Evolutionary conservation across 1,140 invertebrate species (phyloP), one percentile per base, ranked within the genome.

Genomic region (Lethrus apterus): DNA sequence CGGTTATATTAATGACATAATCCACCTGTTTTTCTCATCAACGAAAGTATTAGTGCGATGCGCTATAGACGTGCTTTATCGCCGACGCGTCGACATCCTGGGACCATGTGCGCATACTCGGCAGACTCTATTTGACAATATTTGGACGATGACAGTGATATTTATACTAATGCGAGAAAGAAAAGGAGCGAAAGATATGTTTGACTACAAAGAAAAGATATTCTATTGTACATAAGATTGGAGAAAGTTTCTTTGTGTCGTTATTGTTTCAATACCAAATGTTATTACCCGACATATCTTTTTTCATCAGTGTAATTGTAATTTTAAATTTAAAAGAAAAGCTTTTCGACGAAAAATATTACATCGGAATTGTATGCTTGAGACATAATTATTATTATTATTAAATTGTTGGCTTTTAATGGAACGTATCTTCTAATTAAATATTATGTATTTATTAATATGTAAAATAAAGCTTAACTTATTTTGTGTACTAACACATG

Each of bases 401-500:
- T 46, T 50, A 49, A 51, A 59, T 59, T 58, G 52, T 57, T 59
- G 59, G 63, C 63, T 65, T 65, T 58, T 58, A 58, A 62, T 64
- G 58, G 59, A 53, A 52, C 34, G 55, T 63, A 59, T 53, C 50
- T 51, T 62, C 55, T 63, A 62, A 57, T 55, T 47, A 54, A 45
- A n/a, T n/a, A 50, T 50, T 26, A 48, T 59, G 57, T 62, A 62
- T 55, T 57, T 55, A 59, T 46, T 41, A 51, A 52, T 56, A 47
- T 62, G 62, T 64, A 62, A 60, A 65, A 63, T 65, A 66, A 66
- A 66, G 64, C 64, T 66, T 65, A 46, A 55, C 56, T 61, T 66
- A 66, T 66, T 66, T 66, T 66, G 62, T 66, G 64, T 66, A 66
- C 48, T 42, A 51, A 47, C 29, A 10, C 20, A 29, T 30, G 10